Conservation (phyloP, 2,797 vertebrate genomes). For the Pipistrellus kuhlii region DNA sequence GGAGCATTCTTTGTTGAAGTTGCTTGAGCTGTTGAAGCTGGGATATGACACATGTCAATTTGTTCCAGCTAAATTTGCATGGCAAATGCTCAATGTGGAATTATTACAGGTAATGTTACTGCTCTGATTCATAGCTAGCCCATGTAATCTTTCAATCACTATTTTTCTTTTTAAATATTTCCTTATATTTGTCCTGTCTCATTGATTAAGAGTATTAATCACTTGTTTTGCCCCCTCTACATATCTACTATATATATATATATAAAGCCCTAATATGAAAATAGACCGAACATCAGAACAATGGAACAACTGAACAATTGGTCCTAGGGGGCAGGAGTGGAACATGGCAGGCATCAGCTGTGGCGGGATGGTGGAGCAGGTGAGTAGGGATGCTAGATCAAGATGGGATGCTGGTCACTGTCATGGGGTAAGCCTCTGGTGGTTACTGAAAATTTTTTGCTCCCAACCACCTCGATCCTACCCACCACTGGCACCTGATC, state of each 20-base stretch:
- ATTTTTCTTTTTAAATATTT: constrained; percentile 2
- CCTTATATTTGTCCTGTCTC: background rate
- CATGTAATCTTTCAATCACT: background rate
- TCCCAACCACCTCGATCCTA: accelerated
- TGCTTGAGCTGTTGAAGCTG: background rate
- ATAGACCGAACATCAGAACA: too few species aligned
- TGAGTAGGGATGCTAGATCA: too few species aligned
- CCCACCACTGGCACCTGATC: too few species aligned
- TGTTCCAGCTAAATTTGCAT: background rate
- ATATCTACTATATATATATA: too few species aligned
- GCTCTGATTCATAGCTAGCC: background rate
- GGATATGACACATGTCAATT: background rate
- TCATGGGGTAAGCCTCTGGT: too few species aligned
- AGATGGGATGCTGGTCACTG: too few species aligned
- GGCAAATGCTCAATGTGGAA: background rate
- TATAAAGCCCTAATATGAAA: too few species aligned
- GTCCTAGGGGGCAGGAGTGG: accelerated
- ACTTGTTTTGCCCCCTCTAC: background rate
- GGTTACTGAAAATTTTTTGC: too few species aligned
- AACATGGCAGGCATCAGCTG: too few species aligned
- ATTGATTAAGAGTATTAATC: background rate
- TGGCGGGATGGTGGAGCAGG: too few species aligned
- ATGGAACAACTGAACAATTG: too few species aligned
- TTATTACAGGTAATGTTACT: background rate
- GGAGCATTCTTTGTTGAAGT: constrained; percentile 10